These are phyloP conservation scores for Macquaria australasica DNA, from an alignment of 2,113 vertebrate species.

Conservation along the genomic window DNA sequence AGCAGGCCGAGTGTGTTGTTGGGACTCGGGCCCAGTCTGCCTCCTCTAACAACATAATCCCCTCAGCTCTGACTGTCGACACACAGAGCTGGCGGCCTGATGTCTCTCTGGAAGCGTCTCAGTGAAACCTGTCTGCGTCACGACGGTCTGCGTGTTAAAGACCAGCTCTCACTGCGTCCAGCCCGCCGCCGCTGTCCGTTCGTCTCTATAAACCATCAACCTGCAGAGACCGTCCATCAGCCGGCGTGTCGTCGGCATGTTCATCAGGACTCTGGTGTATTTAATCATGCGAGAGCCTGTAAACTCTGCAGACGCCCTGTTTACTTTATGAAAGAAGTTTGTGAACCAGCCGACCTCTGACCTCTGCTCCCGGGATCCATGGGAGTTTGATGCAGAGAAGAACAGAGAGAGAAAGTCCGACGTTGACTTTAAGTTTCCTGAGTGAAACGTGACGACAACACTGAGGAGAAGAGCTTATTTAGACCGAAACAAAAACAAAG, in stretches of 20 bases:
- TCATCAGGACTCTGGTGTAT: too few species aligned
- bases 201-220: neutral
- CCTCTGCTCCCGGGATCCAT: neutral
- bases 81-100: slow-evolving; percentile 1
- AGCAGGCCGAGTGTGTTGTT: slow-evolving; percentile 9
- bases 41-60: slow-evolving; percentile 34
- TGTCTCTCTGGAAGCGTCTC: neutral
- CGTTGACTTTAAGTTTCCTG: neutral
- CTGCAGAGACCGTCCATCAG: neutral
- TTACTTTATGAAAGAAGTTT: neutral
- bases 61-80: slow-evolving; percentile 25
- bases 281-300: neutral
- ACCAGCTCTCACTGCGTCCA: neutral
- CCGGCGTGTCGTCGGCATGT: neutral
- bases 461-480: neutral
- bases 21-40: slow-evolving; percentile 27
- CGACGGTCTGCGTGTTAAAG: neutral
- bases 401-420: neutral
- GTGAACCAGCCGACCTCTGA: slow-evolving; percentile 1
- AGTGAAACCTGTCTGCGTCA: slow-evolving; percentile 4
- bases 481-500: too few species aligned
- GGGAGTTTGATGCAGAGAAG: neutral
- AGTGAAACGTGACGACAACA: neutral
- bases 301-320: neutral
- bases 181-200: neutral